Conservation (phyloP, 2,113 vertebrate genomes). For the Athene cunicularia region DNA sequence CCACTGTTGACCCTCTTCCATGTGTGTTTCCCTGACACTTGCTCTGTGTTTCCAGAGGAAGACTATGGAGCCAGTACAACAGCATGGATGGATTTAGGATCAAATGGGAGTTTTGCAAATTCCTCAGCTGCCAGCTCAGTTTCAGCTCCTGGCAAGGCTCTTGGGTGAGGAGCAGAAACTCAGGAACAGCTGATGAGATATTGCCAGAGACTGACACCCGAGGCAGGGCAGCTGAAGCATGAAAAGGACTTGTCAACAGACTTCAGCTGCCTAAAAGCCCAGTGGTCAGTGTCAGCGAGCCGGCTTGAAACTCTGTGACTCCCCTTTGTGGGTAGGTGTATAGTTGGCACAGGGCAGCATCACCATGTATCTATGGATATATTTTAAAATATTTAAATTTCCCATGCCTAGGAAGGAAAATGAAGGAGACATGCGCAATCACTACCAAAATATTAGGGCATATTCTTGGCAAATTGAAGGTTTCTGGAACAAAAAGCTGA, state of each 20-base stretch:
- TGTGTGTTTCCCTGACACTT: not conserved
- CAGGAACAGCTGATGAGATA: not conserved
- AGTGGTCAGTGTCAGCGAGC: not conserved
- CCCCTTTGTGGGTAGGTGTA: not conserved
- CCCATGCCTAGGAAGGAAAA: not conserved
- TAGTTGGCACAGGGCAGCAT: not conserved
- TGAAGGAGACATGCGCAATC: not conserved
- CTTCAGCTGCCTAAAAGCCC: not conserved
- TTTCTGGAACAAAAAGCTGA: not conserved
- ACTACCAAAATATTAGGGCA: not conserved
- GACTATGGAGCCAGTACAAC: fast-evolving
- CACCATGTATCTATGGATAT: not conserved
- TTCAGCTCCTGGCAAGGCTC: not conserved
- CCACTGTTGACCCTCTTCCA: not conserved
- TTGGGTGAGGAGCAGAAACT: not conserved
- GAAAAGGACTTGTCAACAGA: not conserved
- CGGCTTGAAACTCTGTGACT: not conserved
- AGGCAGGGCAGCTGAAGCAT: not conserved
- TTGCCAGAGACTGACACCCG: fast-evolving
- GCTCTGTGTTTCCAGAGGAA: not conserved
- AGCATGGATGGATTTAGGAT: not conserved
- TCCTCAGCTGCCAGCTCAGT: not conserved
- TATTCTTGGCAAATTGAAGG: not conserved
- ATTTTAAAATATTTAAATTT: not conserved
- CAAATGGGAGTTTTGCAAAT: not conserved